These are phyloP conservation scores for Ciconia maguari DNA, from an alignment of 2,113 vertebrate genomes.

Conservation along the genomic window DNA sequence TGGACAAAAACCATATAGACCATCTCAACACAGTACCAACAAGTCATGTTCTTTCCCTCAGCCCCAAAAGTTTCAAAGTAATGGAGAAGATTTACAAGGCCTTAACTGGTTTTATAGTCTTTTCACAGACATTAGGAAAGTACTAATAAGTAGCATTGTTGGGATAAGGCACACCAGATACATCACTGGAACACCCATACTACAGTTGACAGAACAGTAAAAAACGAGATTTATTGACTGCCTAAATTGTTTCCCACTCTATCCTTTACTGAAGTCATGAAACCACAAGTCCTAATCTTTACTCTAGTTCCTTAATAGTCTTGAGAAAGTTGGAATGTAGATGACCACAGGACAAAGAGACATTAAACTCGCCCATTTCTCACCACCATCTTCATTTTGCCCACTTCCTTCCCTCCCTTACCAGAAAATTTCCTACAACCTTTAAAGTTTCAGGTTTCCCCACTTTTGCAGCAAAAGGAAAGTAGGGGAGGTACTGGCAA, in stretches of 20 bases:
- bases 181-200: neutral
- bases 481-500: neutral
- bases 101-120: neutral
- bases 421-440: neutral
- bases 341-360: neutral
- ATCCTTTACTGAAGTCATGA: neutral
- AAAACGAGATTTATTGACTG: neutral
- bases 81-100: neutral
- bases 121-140: neutral
- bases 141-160: neutral
- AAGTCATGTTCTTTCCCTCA: neutral
- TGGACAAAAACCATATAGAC: neutral
- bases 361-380: rapidly evolving
- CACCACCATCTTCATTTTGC: neutral
- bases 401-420: neutral
- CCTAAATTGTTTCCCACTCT: neutral
- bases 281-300: neutral
- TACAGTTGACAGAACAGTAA: neutral
- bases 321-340: neutral
- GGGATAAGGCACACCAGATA: neutral
- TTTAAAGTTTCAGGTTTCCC: neutral
- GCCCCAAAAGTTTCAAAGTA: neutral
- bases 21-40: neutral
- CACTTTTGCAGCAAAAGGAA: neutral
- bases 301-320: neutral